A percentile compares a stretch with the other conserved stretches of the same genome.
Conservation (phyloP, 2,113 vertebrate genomes). For the Electrona antarctica region DNA sequence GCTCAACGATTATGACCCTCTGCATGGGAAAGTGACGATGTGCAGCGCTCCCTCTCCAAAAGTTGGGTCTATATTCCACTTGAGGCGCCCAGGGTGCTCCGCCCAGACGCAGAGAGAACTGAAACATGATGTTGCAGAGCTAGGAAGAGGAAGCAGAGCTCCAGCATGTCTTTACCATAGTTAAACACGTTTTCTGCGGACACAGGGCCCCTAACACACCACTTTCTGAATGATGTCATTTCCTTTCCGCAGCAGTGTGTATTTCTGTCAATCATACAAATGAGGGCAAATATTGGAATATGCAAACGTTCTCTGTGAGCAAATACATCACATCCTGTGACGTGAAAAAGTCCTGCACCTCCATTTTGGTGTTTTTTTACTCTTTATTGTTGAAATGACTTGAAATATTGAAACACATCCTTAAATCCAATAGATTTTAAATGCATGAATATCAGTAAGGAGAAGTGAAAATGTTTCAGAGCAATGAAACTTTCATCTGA, state of each 20-base stretch:
- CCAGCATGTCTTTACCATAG: too few species aligned
- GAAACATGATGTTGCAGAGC: too few species aligned
- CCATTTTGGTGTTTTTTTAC: too few species aligned
- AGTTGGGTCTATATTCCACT: too few species aligned
- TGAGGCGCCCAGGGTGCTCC: too few species aligned
- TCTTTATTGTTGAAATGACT: background rate
- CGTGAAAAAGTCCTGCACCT: too few species aligned
- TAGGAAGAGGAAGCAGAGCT: too few species aligned
- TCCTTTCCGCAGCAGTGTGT: background rate
- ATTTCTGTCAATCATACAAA: constrained; percentile 10
- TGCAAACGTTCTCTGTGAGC: background rate
- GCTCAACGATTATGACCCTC: too few species aligned
- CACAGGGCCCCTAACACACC: background rate
- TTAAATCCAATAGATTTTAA: background rate
- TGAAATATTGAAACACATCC: constrained; percentile 4
- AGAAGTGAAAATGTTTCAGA: background rate
- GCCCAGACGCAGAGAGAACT: too few species aligned
- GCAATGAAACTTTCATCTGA: constrained; percentile 26
- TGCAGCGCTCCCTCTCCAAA: too few species aligned
- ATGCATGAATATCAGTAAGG: constrained; percentile 2
- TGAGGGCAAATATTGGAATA: background rate
- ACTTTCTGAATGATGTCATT: background rate
- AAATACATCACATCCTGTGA: background rate
- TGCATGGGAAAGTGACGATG: too few species aligned
- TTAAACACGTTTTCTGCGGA: too few species aligned